Evolutionary conservation across 1,140 invertebrate genomes (phyloP).

Genomic region (Phenacoccus solenopsis): DNA sequence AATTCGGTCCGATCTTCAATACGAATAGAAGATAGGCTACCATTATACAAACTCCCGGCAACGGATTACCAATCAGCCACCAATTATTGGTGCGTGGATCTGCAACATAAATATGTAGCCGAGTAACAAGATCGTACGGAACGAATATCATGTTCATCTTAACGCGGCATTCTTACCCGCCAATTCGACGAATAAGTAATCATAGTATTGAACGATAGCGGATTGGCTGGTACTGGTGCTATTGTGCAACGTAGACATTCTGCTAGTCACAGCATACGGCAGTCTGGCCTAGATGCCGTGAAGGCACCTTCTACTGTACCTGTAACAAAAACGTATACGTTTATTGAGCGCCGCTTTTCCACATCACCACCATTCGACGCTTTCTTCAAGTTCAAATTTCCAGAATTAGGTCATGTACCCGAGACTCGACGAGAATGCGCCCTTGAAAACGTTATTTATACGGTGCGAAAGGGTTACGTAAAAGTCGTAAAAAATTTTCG

Average conservation of each 20-base stretch:
- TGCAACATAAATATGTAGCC: constrained; percentile 35
- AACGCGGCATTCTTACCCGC: constrained; percentile 39
- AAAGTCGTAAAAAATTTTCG: too few relatives aligned
- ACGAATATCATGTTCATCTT: neutral
- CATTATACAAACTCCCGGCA: constrained; percentile 55
- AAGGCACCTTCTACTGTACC: neutral
- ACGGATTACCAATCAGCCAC: constrained; percentile 64
- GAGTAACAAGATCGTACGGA: too few relatives aligned
- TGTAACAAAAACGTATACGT: neutral
- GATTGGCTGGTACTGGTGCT: neutral
- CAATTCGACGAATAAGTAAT: constrained; percentile 41
- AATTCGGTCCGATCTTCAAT: constrained; percentile 40
- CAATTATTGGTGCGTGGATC: constrained; percentile 72
- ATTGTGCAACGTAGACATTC: neutral
- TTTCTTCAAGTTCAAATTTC: too few relatives aligned
- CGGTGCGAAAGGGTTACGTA: too few relatives aligned
- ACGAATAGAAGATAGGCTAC: constrained; percentile 58
- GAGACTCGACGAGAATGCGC: too few relatives aligned
- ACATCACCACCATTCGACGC: too few relatives aligned
- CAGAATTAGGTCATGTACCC: too few relatives aligned
- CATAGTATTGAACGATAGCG: constrained; percentile 33
- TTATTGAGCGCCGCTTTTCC: too few relatives aligned
- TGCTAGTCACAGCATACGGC: neutral
- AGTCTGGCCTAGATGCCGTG: neutral
- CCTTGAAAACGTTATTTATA: too few relatives aligned